Evolutionary conservation across 2,888 invertebrate genomes (phyloP).

Genomic region (Troides oblongomaculatus): DNA sequence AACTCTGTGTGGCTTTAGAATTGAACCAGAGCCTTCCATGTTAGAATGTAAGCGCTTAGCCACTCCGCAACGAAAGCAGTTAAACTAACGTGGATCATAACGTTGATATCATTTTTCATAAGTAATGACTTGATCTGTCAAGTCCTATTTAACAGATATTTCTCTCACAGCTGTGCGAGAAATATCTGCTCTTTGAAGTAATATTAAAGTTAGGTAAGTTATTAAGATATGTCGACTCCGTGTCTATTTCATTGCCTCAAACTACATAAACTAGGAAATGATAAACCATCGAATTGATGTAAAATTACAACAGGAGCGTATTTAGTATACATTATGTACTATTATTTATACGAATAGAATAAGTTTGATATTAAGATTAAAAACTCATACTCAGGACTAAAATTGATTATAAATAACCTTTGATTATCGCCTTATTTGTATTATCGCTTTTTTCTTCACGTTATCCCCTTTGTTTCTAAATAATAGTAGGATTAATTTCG

Average conservation of each 20-base stretch:
- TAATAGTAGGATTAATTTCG: too few relatives aligned
- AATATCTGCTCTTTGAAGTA: slow-evolving; percentile 19
- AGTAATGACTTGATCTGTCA: slow-evolving; percentile 26
- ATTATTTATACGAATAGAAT: not conserved
- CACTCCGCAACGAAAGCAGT: not conserved
- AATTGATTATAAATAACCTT: not conserved
- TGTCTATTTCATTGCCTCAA: not conserved
- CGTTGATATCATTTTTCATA: slow-evolving; percentile 23
- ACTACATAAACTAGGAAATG: not conserved
- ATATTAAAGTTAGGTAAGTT: slow-evolving; percentile 15
- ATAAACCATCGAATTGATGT: not conserved
- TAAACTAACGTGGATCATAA: slow-evolving; percentile 3
- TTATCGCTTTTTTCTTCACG: too few relatives aligned
- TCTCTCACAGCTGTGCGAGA: slow-evolving; percentile 20
- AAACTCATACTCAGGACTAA: not conserved
- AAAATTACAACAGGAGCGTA: not conserved
- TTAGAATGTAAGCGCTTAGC: too few relatives aligned
- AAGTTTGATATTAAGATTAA: not conserved
- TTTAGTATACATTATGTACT: not conserved
- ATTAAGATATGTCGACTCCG: slow-evolving; percentile 3
- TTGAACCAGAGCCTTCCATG: too few relatives aligned
- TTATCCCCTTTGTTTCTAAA: too few relatives aligned
- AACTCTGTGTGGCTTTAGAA: too few relatives aligned
- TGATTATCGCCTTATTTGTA: too few relatives aligned
- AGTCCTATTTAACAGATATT: slow-evolving; percentile 5